Conservation (phyloP, 2,888 invertebrate species). For the Cyclophora punctaria region DNA sequence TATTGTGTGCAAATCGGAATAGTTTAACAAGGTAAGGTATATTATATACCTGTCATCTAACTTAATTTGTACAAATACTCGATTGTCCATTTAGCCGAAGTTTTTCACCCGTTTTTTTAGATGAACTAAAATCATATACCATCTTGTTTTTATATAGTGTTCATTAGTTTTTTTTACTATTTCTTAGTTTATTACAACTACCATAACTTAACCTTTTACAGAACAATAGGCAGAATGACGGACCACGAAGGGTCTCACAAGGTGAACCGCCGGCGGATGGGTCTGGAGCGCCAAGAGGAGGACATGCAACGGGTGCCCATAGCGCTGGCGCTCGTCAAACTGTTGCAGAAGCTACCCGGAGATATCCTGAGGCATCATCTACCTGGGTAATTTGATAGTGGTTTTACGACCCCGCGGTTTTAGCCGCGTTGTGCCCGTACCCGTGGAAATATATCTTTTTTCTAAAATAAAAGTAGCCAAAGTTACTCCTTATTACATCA, state of each 20-base stretch:
- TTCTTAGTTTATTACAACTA: too few relatives aligned
- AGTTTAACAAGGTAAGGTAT: too few relatives aligned
- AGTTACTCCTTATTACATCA: too few relatives aligned
- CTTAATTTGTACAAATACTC: too few relatives aligned
- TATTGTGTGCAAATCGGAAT: too few relatives aligned
- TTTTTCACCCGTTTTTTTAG: too few relatives aligned
- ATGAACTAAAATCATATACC: too few relatives aligned
- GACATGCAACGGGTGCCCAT: slow-evolving; percentile 94
- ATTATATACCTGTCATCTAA: too few relatives aligned
- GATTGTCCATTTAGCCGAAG: too few relatives aligned
- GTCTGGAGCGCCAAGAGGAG: slow-evolving; percentile 87
- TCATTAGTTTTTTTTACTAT: too few relatives aligned
- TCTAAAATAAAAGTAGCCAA: too few relatives aligned
- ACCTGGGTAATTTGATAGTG: slow-evolving; percentile 77
- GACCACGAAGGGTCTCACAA: slow-evolving; percentile 86
- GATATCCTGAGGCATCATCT: slow-evolving; percentile 83
- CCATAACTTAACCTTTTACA: slow-evolving; percentile 11
- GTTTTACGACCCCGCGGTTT: not conserved
- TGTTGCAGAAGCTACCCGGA: slow-evolving; percentile 89
- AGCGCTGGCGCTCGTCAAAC: slow-evolving; percentile 92
- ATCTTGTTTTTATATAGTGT: too few relatives aligned
- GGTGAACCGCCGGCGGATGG: slow-evolving; percentile 80
- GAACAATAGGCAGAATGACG: slow-evolving; percentile 73
- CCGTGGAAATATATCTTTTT: not conserved
- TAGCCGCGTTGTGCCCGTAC: not conserved